Evolutionary conservation across 2,113 vertebrate species (phyloP).

Genomic region (Mesoclemmys tuberculata): DNA sequence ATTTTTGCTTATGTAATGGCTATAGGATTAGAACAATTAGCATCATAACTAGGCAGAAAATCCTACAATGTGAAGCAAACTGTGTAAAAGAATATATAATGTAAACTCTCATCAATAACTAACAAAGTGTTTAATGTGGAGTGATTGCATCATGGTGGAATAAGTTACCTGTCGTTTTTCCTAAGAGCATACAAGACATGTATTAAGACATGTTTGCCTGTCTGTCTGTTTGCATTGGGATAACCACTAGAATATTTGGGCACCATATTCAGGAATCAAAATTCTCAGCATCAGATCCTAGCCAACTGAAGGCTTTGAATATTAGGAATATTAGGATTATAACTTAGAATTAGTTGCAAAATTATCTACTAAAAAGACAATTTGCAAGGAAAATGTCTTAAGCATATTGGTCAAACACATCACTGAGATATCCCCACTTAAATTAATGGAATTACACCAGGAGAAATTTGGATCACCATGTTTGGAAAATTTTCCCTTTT

Average conservation of each 20-base stretch:
- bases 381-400: not conserved
- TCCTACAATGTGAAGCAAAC: not conserved
- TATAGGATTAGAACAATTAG: not conserved
- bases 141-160: not conserved
- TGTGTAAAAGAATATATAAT: not conserved
- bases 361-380: not conserved
- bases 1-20: not conserved
- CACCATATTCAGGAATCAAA: not conserved
- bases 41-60: not conserved
- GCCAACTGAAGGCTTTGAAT: not conserved
- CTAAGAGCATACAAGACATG: not conserved
- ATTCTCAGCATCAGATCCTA: not conserved
- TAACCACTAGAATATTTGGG: not conserved
- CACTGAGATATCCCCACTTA: not conserved
- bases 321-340: not conserved
- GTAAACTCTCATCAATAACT: not conserved
- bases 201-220: not conserved
- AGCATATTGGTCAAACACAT: not conserved
- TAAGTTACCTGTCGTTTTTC: not conserved
- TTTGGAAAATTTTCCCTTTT: slow-evolving; percentile 24
- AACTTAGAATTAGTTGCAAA: not conserved
- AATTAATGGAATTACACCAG: not conserved
- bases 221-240: not conserved
- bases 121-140: not conserved
- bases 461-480: not conserved